A percentile compares a stretch with the other conserved stretches of the same genome.
Conservation (phyloP, 2,113 vertebrate genomes). For the Gobio gobio region DNA sequence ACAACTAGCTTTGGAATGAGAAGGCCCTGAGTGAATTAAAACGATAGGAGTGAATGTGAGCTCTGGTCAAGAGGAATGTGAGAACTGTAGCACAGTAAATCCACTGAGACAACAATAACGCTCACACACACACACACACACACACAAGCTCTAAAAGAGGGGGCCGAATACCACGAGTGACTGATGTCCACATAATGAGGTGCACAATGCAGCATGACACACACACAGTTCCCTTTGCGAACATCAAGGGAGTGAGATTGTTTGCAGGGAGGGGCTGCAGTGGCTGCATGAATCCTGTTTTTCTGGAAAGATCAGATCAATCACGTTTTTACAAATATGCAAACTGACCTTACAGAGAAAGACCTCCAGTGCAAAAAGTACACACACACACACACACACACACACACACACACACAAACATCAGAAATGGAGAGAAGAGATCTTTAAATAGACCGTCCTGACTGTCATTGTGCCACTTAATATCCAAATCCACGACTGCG, state of each 20-base stretch:
- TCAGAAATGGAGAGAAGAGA: not conserved
- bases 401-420: conserved; percentile 10
- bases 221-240: not conserved
- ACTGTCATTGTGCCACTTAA: conserved; percentile 13
- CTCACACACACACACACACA: not conserved
- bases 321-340: not conserved
- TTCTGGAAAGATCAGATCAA: conserved; percentile 29
- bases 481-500: not conserved
- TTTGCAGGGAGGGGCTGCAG: not conserved
- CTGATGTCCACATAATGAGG: conserved; percentile 14
- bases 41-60: conserved; percentile 43
- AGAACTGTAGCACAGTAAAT: conserved; percentile 77
- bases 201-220: not conserved
- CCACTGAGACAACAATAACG: conserved; percentile 53
- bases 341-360: not conserved
- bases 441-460: conserved; percentile 11
- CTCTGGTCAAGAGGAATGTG: conserved; percentile 70
- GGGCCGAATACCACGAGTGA: not conserved
- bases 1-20: conserved; percentile 23
- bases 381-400: not conserved
- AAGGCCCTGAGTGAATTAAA: conserved; percentile 56
- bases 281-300: conserved; percentile 27
- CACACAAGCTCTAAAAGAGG: not conserved
- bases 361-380: conserved; percentile 10
- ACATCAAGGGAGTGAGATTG: not conserved